A percentile compares a stretch with the other conserved stretches of the same genome.
Conservation (phyloP, 2,797 vertebrate species). For the Sebastes goodei region DNA sequence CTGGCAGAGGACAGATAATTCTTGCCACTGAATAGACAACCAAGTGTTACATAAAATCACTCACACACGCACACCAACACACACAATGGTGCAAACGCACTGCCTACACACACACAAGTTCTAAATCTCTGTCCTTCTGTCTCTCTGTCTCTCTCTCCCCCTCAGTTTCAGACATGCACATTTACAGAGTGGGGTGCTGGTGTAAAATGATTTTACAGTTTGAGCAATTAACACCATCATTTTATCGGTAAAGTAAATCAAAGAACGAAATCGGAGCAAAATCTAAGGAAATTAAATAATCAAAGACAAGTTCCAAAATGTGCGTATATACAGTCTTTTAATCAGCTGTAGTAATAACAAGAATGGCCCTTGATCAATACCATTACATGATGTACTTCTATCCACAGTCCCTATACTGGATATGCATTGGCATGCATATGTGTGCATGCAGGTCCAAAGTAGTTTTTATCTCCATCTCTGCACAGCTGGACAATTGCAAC, state of each 20-base stretch:
- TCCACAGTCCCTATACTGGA: neutral
- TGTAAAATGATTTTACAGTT: neutral
- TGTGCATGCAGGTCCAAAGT: neutral
- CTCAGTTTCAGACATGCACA: neutral
- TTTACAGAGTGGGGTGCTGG: no score
- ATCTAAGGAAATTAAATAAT: no score
- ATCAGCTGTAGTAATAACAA: no score
- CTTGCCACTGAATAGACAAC: conserved; percentile 51
- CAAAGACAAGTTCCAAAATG: no score
- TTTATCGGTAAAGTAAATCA: neutral
- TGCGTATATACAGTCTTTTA: no score
- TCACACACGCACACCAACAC: neutral
- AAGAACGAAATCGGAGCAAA: neutral
- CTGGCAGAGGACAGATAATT: conserved; percentile 44
- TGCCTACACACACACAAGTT: conserved; percentile 47
- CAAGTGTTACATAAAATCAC: conserved; percentile 58
- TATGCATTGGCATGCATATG: neutral
- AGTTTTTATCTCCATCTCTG: neutral
- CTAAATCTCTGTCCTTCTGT: neutral
- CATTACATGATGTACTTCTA: neutral
- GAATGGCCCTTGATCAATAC: neutral
- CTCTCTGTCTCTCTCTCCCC: neutral
- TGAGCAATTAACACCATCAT: neutral
- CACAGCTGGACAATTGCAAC: neutral
- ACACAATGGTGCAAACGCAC: conserved; percentile 13